Evolutionary conservation across 2,797 vertebrate genomes (phyloP).

Genomic region (Onychomys torridus): DNA sequence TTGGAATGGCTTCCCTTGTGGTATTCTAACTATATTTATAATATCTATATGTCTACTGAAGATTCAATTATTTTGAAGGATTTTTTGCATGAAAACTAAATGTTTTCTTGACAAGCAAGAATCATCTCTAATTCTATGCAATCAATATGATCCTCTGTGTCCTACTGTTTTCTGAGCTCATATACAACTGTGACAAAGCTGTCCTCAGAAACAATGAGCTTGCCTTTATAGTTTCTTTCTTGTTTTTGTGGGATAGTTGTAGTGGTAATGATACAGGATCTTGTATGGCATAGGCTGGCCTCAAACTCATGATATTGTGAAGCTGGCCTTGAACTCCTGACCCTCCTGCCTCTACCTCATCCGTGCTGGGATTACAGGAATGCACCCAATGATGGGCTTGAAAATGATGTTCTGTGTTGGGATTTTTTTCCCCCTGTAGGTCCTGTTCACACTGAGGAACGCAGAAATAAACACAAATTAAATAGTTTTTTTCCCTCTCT

Average conservation of each 20-base stretch:
- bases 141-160: constrained; percentile 92
- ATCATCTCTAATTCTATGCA: constrained; percentile 91
- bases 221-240: constrained; percentile 84
- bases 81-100: constrained; percentile 89
- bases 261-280: not conserved
- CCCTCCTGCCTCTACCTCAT: not conserved
- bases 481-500: not conserved
- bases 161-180: constrained; percentile 89
- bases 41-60: not conserved
- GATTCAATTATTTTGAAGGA: constrained; percentile 6
- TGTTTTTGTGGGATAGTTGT: not conserved
- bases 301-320: not conserved
- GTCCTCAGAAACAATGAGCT: constrained; percentile 89
- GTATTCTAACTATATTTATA: not conserved
- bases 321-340: not conserved
- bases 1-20: not conserved
- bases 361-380: not conserved
- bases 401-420: constrained; percentile 86
- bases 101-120: constrained; percentile 90
- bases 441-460: constrained; percentile 91
- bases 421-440: constrained; percentile 90
- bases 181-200: constrained; percentile 89
- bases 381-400: not conserved
- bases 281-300: too few species aligned
- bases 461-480: constrained; percentile 32